phyloP scores from a whole-genome alignment of 2,888 invertebrate species.

The Esperia sulphurella region DNA sequence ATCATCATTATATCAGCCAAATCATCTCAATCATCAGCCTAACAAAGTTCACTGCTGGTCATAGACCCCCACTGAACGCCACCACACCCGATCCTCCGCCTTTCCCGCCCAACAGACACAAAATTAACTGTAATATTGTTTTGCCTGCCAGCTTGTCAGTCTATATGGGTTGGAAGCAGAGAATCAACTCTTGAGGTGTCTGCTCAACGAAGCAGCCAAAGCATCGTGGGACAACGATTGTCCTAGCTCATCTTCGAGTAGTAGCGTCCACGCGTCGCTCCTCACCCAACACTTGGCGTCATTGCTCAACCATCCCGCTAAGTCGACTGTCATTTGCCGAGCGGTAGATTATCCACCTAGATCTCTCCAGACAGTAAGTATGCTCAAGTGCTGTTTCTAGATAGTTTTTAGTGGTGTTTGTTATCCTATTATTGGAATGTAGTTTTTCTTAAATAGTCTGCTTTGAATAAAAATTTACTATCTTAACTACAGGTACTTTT shows the following conservation, averaged over 20 bases:
- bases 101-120: no score
- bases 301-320: conserved; percentile 90
- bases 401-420: conserved; percentile 3
- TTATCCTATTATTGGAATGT: no score
- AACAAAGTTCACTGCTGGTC: no score
- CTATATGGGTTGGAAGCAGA: conserved; percentile 97
- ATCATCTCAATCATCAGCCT: no score
- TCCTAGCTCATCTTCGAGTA: conserved; percentile 84
- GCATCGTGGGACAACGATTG: conserved; percentile 84
- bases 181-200: conserved; percentile 96
- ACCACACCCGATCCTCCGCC: no score
- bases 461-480: no score
- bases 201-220: conserved; percentile 89
- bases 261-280: conserved; percentile 85
- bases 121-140: conserved; percentile 3
- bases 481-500: no score
- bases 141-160: conserved; percentile 86
- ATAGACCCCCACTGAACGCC: no score
- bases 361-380: conserved; percentile 80
- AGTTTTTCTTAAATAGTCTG: no score
- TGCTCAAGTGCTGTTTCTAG: background rate
- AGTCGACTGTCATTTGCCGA: conserved; percentile 92
- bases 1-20: no score
- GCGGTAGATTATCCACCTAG: conserved; percentile 90
- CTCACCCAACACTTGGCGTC: conserved; percentile 79